These are phyloP conservation scores for Drosophila planitibia DNA, from an alignment of 2,888 invertebrate species.

Conservation along the genomic window DNA sequence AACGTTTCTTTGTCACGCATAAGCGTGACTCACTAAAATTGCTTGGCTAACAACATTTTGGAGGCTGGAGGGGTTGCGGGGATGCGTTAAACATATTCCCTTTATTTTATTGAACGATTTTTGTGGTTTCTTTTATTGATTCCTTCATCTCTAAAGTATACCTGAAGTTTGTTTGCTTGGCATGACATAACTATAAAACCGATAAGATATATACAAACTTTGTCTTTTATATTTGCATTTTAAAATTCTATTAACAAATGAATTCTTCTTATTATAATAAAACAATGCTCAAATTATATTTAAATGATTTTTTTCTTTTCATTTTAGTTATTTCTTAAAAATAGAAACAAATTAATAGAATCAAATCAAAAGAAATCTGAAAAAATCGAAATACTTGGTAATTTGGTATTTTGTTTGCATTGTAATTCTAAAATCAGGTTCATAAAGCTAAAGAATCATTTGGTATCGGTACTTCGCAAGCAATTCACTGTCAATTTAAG, in stretches of 20 bases:
- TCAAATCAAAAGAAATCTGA: not conserved
- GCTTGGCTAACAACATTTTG: not conserved
- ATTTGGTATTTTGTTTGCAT: not conserved
- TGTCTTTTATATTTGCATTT: not conserved
- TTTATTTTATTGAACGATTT: not conserved
- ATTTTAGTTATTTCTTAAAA: not conserved
- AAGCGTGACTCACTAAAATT: constrained; percentile 29
- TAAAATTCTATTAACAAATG: not conserved
- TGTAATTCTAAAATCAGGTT: not conserved
- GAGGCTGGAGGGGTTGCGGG: not conserved
- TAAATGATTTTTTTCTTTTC: not conserved
- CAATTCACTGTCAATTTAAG: not conserved
- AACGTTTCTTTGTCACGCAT: constrained; percentile 17
- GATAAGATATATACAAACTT: not conserved
- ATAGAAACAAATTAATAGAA: too few relatives aligned
- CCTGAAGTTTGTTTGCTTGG: not conserved
- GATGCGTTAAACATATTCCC: not conserved
- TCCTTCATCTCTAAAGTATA: not conserved
- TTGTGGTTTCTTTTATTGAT: not conserved
- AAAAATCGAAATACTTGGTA: not conserved
- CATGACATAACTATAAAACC: not conserved
- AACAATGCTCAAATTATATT: not conserved
- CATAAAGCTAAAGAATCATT: not conserved
- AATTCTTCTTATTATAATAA: not conserved
- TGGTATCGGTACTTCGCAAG: not conserved